Percentiles rank a stretch among this genome's conserved stretches.
Evolutionary conservation across 2,888 invertebrate genomes (phyloP).

Genomic region (Andrena chrysosceles): DNA sequence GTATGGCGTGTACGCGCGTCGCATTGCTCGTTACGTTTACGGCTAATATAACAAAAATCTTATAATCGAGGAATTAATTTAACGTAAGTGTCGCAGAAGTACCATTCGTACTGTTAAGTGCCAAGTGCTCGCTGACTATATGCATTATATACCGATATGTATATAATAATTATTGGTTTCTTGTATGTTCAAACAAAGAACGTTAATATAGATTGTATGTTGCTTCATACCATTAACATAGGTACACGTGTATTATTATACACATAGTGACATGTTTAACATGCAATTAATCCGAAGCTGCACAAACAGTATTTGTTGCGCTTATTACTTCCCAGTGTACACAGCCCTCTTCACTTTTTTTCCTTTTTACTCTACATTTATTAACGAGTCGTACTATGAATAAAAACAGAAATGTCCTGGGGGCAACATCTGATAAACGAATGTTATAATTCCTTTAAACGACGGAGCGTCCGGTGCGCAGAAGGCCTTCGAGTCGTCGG

Average conservation of each 20-base stretch:
- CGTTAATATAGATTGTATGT: constrained; percentile 79
- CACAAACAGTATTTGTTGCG: constrained; percentile 84
- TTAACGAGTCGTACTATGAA: constrained; percentile 62
- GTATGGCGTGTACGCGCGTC: constrained; percentile 2
- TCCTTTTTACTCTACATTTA: constrained; percentile 62
- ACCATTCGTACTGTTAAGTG: constrained; percentile 72
- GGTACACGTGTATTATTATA: constrained; percentile 82
- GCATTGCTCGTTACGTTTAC: constrained; percentile 53
- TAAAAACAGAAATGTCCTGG: constrained; percentile 54
- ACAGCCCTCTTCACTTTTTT: constrained; percentile 77
- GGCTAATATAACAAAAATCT: constrained; percentile 58
- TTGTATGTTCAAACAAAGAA: constrained; percentile 82
- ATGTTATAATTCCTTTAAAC: constrained; percentile 49
- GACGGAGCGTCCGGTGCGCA: not conserved
- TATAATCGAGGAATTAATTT: constrained; percentile 55
- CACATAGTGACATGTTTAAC: constrained; percentile 85
- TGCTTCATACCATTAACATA: constrained; percentile 82
- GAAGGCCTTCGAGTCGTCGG: constrained; percentile 1
- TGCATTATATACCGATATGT: constrained; percentile 82
- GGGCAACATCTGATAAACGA: constrained; percentile 42
- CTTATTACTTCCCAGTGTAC: constrained; percentile 83
- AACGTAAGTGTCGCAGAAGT: constrained; percentile 57
- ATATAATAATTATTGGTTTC: constrained; percentile 78
- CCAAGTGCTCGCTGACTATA: constrained; percentile 79
- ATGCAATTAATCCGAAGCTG: constrained; percentile 85